Evolutionary conservation across 2,113 vertebrate species (phyloP).

Genomic region (Entomyzon cyanotis): DNA sequence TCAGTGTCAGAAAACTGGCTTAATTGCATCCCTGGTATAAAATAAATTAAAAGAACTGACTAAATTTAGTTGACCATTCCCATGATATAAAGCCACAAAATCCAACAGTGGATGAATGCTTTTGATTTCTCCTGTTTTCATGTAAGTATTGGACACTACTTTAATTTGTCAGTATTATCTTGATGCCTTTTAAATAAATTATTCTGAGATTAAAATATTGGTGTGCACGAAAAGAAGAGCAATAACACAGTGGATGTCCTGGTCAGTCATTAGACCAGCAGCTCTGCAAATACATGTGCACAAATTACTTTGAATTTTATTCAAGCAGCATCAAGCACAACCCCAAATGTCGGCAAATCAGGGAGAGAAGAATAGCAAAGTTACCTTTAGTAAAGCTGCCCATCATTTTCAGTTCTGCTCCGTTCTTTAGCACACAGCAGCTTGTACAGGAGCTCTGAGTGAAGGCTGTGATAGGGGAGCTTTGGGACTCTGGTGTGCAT

Average conservation of each 20-base stretch:
- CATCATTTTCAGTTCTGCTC: neutral
- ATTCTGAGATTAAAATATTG: neutral
- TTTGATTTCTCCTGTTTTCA: neutral
- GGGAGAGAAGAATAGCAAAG: neutral
- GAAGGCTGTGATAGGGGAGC: neutral
- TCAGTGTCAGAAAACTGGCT: neutral
- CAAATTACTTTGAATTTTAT: neutral
- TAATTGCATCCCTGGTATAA: neutral
- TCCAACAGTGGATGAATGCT: neutral
- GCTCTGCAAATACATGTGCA: neutral
- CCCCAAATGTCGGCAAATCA: neutral
- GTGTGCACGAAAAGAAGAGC: neutral
- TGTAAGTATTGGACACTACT: neutral
- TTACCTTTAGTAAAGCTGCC: neutral
- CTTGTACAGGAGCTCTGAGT: neutral
- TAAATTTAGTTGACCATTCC: neutral
- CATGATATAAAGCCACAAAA: neutral
- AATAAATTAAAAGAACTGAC: neutral
- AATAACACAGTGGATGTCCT: neutral
- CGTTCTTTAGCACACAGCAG: neutral
- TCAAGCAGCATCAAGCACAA: neutral
- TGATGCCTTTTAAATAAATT: neutral
- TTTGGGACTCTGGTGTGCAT: neutral
- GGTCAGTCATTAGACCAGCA: neutral
- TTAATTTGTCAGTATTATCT: neutral